These are phyloP conservation scores for Resseliella maxima DNA, from an alignment of 2,888 invertebrate genomes.

Conservation along the genomic window DNA sequence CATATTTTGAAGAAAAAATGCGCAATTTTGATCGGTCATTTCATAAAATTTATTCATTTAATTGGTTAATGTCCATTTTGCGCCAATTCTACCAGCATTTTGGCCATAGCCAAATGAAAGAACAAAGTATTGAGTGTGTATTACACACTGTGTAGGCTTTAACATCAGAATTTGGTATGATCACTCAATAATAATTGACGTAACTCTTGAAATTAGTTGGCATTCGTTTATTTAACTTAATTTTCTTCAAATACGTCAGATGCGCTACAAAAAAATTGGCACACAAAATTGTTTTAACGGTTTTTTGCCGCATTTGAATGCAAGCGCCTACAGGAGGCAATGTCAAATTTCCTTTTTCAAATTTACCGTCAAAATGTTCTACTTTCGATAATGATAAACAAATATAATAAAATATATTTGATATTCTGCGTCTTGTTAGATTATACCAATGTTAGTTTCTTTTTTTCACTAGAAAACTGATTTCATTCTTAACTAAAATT, in stretches of 20 bases:
- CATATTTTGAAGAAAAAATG: neutral
- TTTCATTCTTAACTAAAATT: constrained; percentile 1
- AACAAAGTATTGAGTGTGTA: neutral
- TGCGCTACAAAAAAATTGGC: neutral
- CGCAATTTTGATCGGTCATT: neutral
- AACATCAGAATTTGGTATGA: neutral
- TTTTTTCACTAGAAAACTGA: constrained; percentile 6
- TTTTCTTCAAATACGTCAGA: constrained; percentile 15
- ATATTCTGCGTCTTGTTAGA: too few species aligned
- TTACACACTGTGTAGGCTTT: constrained; percentile 4
- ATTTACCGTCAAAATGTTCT: too few species aligned
- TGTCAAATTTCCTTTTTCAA: too few species aligned
- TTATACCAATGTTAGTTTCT: too few species aligned
- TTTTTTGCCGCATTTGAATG: too few species aligned
- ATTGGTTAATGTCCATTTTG: neutral
- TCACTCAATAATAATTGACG: neutral
- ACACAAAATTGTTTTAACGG: neutral
- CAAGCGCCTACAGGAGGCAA: too few species aligned
- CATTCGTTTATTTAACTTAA: neutral
- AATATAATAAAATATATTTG: too few species aligned
- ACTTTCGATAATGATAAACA: too few species aligned
- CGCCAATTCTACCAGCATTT: neutral
- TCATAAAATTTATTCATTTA: constrained; percentile 15
- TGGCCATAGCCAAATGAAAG: neutral
- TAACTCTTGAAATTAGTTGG: neutral